Evolutionary conservation across 2,113 vertebrate genomes (phyloP).

Genomic region (Acrocephalus arundinaceus): DNA sequence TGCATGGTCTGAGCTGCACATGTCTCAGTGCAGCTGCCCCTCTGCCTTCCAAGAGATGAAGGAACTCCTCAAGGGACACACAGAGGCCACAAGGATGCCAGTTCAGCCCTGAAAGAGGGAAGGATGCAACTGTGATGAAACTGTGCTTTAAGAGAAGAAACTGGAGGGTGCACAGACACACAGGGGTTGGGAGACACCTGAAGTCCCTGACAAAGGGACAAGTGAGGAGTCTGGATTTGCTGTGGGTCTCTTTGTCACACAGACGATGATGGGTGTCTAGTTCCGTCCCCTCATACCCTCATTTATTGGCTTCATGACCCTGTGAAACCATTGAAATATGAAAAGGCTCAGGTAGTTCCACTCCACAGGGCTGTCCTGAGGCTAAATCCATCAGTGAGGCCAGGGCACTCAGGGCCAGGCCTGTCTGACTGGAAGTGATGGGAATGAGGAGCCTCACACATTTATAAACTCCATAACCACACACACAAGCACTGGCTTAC

Average conservation of each 20-base stretch:
- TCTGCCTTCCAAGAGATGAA: background rate
- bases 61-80: background rate
- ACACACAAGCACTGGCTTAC: background rate
- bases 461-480: background rate
- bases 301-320: background rate
- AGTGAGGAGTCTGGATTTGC: background rate
- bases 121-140: background rate
- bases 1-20: background rate
- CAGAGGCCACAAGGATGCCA: background rate
- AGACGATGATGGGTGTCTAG: background rate
- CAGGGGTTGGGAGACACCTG: background rate
- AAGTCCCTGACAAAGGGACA: background rate
- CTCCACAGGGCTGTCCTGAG: background rate
- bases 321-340: background rate
- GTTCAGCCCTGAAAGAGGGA: background rate
- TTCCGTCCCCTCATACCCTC: rapidly evolving
- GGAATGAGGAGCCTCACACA: background rate
- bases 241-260: background rate
- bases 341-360: background rate
- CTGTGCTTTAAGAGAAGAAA: background rate
- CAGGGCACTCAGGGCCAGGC: background rate
- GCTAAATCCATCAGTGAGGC: background rate
- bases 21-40: background rate
- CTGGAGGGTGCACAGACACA: background rate
- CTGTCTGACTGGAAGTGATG: background rate